Evolutionary conservation across 2,797 vertebrate genomes (phyloP).

Genomic region (Choloepus didactylus): DNA sequence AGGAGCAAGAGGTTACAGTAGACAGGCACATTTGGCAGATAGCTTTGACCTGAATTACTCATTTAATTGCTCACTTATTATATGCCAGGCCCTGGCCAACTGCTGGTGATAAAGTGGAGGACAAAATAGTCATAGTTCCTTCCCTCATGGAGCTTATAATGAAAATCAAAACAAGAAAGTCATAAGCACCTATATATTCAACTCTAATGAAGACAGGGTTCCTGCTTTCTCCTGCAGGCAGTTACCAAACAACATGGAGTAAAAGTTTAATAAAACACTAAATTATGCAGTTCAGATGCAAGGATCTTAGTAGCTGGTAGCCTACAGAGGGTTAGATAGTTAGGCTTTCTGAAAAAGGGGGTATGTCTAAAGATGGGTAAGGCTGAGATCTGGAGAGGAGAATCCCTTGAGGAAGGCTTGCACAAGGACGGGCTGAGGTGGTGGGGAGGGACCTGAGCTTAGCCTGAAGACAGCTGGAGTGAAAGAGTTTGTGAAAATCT

Average conservation of each 20-base stretch:
- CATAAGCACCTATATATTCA: neutral
- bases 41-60: constrained; percentile 8
- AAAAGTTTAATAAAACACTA: neutral
- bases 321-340: neutral
- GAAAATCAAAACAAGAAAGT: constrained; percentile 42
- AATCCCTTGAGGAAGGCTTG: no score
- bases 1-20: constrained; percentile 2
- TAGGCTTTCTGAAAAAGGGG: neutral
- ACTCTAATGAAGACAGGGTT: neutral
- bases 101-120: neutral
- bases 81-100: neutral
- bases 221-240: neutral
- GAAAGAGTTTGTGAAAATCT: neutral
- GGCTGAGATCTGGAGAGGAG: neutral
- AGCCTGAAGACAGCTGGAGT: neutral
- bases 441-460: neutral
- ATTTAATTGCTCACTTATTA: constrained; percentile 39
- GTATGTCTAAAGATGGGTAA: neutral
- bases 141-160: neutral
- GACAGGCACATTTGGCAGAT: neutral
- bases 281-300: neutral
- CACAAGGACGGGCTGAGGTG: no score
- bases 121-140: neutral
- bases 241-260: neutral
- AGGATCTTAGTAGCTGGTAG: neutral